Conservation (phyloP, 2,797 vertebrate species). For the Fistularia commersonii region DNA sequence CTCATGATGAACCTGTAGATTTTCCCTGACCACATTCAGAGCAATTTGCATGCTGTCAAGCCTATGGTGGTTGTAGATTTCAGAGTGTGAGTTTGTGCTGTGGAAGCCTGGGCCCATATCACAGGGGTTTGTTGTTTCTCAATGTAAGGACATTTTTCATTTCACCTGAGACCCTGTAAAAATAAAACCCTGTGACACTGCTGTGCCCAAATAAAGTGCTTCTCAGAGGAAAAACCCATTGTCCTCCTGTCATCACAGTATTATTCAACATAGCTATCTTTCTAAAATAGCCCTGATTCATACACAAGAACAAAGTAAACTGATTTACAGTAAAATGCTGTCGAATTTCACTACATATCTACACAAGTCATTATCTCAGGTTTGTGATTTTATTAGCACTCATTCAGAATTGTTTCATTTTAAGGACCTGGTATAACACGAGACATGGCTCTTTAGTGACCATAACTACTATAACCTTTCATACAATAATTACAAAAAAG, state of each 20-base stretch:
- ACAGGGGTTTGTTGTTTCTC: constrained; percentile 16
- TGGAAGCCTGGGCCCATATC: constrained; percentile 21
- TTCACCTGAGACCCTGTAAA: too few relatives aligned
- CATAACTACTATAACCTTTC: constrained; percentile 1
- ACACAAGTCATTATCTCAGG: constrained; percentile 12
- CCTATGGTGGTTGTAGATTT: constrained; percentile 36
- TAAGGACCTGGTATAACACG: constrained; percentile 15
- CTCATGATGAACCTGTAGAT: constrained; percentile 40
- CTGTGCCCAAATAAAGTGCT: too few relatives aligned
- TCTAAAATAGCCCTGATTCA: too few relatives aligned
- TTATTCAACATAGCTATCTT: too few relatives aligned
- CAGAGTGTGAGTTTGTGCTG: constrained; percentile 35
- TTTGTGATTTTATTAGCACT: constrained; percentile 51
- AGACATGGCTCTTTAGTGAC: constrained; percentile 11
- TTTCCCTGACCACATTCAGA: constrained; percentile 29
- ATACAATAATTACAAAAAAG: too few relatives aligned
- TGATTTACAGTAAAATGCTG: too few relatives aligned
- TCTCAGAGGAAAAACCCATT: too few relatives aligned
- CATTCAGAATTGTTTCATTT: constrained; percentile 37
- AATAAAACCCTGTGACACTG: too few relatives aligned
- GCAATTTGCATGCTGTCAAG: constrained; percentile 56
- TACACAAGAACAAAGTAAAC: too few relatives aligned
- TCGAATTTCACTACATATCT: too few relatives aligned
- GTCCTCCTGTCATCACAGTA: too few relatives aligned
- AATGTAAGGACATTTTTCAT: constrained; percentile 7